phyloP scores from a whole-genome alignment of 2,888 invertebrate species.

The Sinhomidia bicolor region DNA sequence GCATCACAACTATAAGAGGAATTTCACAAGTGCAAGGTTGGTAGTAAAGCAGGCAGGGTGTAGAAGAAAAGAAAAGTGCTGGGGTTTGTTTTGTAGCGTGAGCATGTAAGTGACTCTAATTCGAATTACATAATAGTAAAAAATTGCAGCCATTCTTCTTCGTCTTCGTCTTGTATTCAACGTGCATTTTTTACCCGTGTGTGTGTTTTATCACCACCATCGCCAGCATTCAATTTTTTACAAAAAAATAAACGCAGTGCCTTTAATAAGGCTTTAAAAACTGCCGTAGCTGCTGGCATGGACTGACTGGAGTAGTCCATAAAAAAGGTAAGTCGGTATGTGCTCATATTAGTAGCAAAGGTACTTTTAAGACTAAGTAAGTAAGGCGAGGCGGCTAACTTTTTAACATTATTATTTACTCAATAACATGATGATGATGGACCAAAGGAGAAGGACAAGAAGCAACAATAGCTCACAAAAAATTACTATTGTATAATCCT shows the following conservation, averaged over 20 bases:
- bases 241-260: not conserved
- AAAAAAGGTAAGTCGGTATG: not conserved
- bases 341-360: not conserved
- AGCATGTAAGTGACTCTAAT: not conserved
- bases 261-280: not conserved
- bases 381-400: slow-evolving; percentile 32
- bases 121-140: not conserved
- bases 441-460: not conserved
- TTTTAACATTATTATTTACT: slow-evolving; percentile 31
- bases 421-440: slow-evolving; percentile 18
- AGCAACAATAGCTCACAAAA: slow-evolving; percentile 52
- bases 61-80: not conserved
- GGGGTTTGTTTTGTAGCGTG: not conserved
- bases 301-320: not conserved
- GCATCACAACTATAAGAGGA: slow-evolving; percentile 47
- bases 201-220: not conserved
- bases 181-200: not conserved
- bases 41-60: not conserved
- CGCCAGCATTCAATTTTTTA: not conserved
- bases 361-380: not conserved
- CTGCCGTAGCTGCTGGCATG: not conserved
- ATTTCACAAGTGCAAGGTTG: slow-evolving; percentile 66
- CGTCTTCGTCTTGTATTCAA: not conserved
- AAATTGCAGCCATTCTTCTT: not conserved
- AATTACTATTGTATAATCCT: not conserved